phyloP scores from a whole-genome alignment of 1,140 invertebrate genomes.

The Macrostomum lignano region DNA sequence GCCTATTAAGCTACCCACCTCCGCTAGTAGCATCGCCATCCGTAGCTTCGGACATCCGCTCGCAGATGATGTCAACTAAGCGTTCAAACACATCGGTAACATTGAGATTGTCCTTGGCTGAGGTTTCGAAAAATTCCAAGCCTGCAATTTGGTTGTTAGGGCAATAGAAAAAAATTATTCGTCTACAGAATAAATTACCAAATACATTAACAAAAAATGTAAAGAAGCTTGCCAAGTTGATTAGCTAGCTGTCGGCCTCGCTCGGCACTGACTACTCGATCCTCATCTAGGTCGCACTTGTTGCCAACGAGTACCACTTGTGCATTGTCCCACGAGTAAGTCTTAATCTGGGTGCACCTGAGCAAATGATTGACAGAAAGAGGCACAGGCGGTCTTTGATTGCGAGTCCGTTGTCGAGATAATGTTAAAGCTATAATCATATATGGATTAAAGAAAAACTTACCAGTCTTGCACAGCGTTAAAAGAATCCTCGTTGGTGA shows the following conservation, averaged over 20 bases:
- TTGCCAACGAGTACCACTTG: conserved; percentile 92
- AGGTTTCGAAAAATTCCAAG: conserved; percentile 8
- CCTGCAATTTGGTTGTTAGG: too few relatives aligned
- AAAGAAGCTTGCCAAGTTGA: conserved; percentile 43
- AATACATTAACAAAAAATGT: too few relatives aligned
- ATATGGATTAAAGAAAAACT: too few relatives aligned
- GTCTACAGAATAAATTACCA: too few relatives aligned
- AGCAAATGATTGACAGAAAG: too few relatives aligned
- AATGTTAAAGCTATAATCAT: too few relatives aligned
- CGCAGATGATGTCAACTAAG: conserved; percentile 3
- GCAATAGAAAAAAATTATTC: too few relatives aligned
- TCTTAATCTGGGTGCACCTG: conserved; percentile 97
- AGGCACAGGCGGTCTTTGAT: too few relatives aligned
- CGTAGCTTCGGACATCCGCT: conserved; percentile 1
- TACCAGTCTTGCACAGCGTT: too few relatives aligned
- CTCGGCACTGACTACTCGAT: conserved; percentile 80
- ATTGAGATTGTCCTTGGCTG: conserved; percentile 9
- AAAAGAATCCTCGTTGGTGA: too few relatives aligned
- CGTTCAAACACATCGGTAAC: conserved; percentile 8
- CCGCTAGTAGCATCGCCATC: conserved; percentile 1
- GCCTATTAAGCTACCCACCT: too few relatives aligned
- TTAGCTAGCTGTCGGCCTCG: conserved; percentile 84
- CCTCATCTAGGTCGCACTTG: conserved; percentile 97
- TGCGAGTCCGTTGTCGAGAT: too few relatives aligned
- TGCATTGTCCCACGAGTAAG: conserved; percentile 99